Evolutionary conservation across 2,113 vertebrate species (phyloP).

Genomic region (Euleptes europaea): DNA sequence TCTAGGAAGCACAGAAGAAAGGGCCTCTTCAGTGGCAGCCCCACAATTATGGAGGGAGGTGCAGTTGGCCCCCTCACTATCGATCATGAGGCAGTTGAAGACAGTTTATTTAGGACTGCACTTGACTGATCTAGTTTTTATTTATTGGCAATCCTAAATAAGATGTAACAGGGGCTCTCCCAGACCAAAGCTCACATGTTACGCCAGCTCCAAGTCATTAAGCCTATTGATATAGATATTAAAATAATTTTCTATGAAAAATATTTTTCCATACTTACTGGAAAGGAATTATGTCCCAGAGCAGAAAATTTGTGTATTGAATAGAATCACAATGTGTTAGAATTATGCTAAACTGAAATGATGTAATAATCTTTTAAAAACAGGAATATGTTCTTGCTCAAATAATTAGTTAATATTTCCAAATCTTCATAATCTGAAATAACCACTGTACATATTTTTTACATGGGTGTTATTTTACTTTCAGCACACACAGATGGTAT

Average conservation of each 20-base stretch:
- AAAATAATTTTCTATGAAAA: background rate
- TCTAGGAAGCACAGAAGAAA: too few relatives aligned
- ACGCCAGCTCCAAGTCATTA: too few relatives aligned
- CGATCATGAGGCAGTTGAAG: too few relatives aligned
- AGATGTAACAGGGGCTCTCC: too few relatives aligned
- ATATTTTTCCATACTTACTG: background rate
- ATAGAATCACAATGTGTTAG: constrained; percentile 46
- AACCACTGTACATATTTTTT: constrained; percentile 38
- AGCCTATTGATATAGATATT: background rate
- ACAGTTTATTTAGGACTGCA: too few relatives aligned
- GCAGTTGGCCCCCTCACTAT: too few relatives aligned
- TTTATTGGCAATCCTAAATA: too few relatives aligned
- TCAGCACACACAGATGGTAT: constrained; percentile 74
- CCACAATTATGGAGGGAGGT: too few relatives aligned
- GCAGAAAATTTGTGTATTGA: background rate
- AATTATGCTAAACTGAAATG: constrained; percentile 54
- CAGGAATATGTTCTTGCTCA: constrained; percentile 64
- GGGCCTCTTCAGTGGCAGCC: too few relatives aligned
- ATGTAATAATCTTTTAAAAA: constrained; percentile 28
- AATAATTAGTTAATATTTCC: constrained; percentile 68
- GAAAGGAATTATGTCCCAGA: background rate
- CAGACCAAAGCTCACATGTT: too few relatives aligned
- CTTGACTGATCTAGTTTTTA: too few relatives aligned
- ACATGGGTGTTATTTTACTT: constrained; percentile 30
- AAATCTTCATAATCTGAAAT: constrained; percentile 52